phyloP scores from a whole-genome alignment of 1,140 invertebrate species.

The Leptinotarsa defecta region DNA sequence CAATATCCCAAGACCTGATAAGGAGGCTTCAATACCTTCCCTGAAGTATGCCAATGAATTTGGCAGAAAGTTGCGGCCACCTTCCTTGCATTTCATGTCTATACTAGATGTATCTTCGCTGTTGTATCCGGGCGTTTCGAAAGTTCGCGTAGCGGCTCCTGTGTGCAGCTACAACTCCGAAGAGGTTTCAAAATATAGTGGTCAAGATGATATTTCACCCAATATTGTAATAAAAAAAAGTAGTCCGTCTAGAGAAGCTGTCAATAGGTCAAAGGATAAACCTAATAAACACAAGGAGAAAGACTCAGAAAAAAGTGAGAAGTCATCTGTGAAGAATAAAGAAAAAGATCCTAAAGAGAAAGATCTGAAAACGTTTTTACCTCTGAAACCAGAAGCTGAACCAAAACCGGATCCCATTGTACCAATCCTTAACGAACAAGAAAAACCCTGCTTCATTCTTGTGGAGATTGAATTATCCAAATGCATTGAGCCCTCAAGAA shows the following conservation, averaged over 20 bases:
- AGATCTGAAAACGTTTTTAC: neutral
- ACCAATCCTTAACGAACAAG: conserved; percentile 42
- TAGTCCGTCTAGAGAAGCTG: conserved; percentile 15
- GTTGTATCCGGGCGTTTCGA: conserved; percentile 48
- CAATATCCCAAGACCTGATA: no score
- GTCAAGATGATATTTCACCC: conserved; percentile 24
- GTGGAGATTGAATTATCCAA: conserved; percentile 47
- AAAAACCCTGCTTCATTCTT: conserved; percentile 45
- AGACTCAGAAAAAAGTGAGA: conserved; percentile 27
- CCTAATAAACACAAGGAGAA: conserved; percentile 33
- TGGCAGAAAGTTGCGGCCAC: neutral
- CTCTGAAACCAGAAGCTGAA: neutral
- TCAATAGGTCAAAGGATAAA: conserved; percentile 30
- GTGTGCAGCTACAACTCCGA: conserved; percentile 43
- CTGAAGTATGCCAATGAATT: neutral
- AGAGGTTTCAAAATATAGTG: conserved; percentile 40
- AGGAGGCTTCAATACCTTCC: neutral
- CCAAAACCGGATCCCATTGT: conserved; percentile 42
- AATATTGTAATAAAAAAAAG: neutral
- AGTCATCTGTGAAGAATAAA: conserved; percentile 28
- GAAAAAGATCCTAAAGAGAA: neutral
- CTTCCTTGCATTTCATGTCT: conserved; percentile 46
- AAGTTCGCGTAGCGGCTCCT: conserved; percentile 40
- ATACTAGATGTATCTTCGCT: conserved; percentile 41
- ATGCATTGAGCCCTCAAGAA: conserved; percentile 34